Evolutionary conservation across 37 sponge, comb jelly and placozoan species (phyloP).

Genomic region (Lycopodina hypogea): DNA sequence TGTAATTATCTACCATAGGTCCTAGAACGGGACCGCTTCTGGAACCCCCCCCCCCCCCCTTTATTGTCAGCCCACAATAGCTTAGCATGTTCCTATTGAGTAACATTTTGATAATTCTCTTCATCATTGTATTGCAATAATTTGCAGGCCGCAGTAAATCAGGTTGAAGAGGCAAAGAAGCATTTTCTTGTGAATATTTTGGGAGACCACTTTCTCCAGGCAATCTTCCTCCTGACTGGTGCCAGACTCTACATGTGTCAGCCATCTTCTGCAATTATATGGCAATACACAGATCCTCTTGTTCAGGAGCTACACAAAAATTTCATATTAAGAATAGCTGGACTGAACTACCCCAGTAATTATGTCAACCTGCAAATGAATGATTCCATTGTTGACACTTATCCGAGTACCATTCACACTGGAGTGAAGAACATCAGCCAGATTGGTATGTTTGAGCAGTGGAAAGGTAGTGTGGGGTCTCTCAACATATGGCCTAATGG

Average conservation of each 20-base stretch:
- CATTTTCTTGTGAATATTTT: background rate
- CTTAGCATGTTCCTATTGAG: background rate
- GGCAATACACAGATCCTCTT: constrained; percentile 73
- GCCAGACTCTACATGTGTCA: constrained; percentile 42
- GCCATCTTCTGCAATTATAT: constrained; percentile 50
- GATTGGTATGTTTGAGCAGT: constrained; percentile 67
- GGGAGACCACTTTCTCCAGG: background rate
- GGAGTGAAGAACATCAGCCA: constrained; percentile 41
- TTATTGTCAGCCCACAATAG: too few relatives aligned
- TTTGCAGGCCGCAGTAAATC: constrained; percentile 46
- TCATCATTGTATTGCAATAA: background rate
- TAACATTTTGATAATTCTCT: background rate
- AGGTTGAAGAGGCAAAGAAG: background rate
- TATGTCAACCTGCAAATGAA: constrained; percentile 53
- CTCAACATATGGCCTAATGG: constrained; percentile 31
- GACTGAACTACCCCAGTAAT: constrained; percentile 20
- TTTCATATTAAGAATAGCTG: background rate
- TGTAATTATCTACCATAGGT: too few relatives aligned
- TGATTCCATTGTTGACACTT: constrained; percentile 39
- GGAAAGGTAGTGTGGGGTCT: constrained; percentile 43
- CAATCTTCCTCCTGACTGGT: background rate
- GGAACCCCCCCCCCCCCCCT: too few relatives aligned
- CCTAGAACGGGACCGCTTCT: too few relatives aligned
- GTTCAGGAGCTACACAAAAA: constrained; percentile 37
- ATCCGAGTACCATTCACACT: constrained; percentile 59